phyloP scores from a whole-genome alignment of 2,888 invertebrate genomes.

The Trichogramma evanescens region DNA sequence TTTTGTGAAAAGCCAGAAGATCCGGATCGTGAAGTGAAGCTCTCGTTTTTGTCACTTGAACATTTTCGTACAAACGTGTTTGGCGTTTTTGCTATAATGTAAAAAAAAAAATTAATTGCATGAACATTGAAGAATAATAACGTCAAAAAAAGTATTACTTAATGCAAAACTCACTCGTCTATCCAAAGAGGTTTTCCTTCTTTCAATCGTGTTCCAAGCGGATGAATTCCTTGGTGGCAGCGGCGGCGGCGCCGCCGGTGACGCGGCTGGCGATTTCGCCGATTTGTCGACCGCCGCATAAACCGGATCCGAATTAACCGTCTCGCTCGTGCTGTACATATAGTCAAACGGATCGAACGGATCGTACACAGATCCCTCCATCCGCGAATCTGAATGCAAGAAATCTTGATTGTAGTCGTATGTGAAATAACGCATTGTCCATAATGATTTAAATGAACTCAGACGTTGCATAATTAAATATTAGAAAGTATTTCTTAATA shows the following conservation, averaged over 20 bases:
- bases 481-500: too few relatives aligned
- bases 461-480: too few relatives aligned
- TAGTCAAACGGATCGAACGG: conserved; percentile 75
- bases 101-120: conserved; percentile 18
- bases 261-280: conserved; percentile 49
- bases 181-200: conserved; percentile 46
- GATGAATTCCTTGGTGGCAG: conserved; percentile 56
- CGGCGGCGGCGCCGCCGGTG: conserved; percentile 55
- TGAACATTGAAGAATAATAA: background rate
- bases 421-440: too few relatives aligned
- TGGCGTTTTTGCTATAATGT: conserved; percentile 49
- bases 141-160: background rate
- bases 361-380: conserved; percentile 63
- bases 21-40: conserved; percentile 67
- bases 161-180: conserved; percentile 36
- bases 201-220: conserved; percentile 51
- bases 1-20: conserved; percentile 72
- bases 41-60: conserved; percentile 57
- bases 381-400: conserved; percentile 51
- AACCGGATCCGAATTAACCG: conserved; percentile 58
- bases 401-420: too few relatives aligned
- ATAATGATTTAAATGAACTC: too few relatives aligned
- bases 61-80: conserved; percentile 66
- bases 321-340: conserved; percentile 62
- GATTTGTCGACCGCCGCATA: conserved; percentile 62